Evolutionary conservation across 1,140 invertebrate genomes (phyloP), one percentile per base, ranked within the genome.

Genomic region (Brachionus paranguensis): DNA sequence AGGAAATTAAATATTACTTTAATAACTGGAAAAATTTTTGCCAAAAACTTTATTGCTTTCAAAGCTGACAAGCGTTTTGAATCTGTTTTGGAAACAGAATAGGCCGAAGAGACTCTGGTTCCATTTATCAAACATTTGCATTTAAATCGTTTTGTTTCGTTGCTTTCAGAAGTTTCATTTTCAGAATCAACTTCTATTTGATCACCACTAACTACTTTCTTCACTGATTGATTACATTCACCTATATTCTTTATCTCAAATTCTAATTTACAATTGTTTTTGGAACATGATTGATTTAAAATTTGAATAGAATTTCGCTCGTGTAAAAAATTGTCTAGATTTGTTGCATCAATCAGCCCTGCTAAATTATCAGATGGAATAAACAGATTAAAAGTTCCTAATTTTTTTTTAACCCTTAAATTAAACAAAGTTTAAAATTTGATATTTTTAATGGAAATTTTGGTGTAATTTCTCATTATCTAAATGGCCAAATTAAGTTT

Each of bases 91-190:
- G 24, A 14, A 43, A 10, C 37, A n/a, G 78, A 43, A 14, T 65
- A 14, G 10, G 53, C 53, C 0, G 78, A 81, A 5, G 78, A 24
- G 2, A 81, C 64, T 27, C 37, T 81, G 8, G 24, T 29, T 12
- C 41, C 64, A 37, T 81, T 81, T 37, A 81, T 81, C 27, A 81
- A 64, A 17, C 78, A 81, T 81, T 81, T 81, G 53, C 78, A 81
- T 64, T 68, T 81, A 27, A 64, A 37, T 47, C 64, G n/a, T 12
- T 45, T 60, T 45, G n/a, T 5, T 6, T 64, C 50, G n/a, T 12
- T 64, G 5, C 20, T 27, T 27, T n/a, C 45, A 27, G 37, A 12
- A 33, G 3, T 14, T 76, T 76, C 45, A 10, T 76, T 47, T 14
- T 76, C 72, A 17, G 72, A 76, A 24, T 74, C 65, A 33, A 33